Evolutionary conservation across 2,888 invertebrate genomes (phyloP).

Genomic region (Euphydryas editha): DNA sequence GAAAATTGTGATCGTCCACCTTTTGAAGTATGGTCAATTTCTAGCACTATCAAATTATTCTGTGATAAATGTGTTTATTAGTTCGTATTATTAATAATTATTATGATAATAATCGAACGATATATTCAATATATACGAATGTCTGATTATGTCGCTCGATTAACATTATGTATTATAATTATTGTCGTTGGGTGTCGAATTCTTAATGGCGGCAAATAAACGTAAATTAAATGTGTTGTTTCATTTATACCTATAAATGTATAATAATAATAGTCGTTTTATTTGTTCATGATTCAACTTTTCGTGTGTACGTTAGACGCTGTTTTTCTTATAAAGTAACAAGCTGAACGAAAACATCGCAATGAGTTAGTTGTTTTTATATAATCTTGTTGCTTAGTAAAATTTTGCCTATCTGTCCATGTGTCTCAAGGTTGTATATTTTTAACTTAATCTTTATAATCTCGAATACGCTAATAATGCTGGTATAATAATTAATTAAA

Average conservation of each 20-base stretch:
- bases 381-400: no score
- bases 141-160: slow-evolving; percentile 42
- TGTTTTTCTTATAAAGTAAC: no score
- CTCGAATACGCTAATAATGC: no score
- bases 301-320: no score
- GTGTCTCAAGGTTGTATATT: no score
- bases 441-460: no score
- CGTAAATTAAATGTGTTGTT: slow-evolving; percentile 51
- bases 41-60: slow-evolving; percentile 81
- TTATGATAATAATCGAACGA: slow-evolving; percentile 9
- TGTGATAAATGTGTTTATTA: slow-evolving; percentile 81
- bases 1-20: slow-evolving; percentile 63
- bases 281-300: no score
- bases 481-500: no score
- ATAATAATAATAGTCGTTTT: no score
- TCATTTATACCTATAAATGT: slow-evolving; percentile 24
- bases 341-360: no score
- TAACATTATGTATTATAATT: slow-evolving; percentile 49
- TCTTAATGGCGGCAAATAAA: slow-evolving; percentile 78
- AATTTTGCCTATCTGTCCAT: no score
- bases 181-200: slow-evolving; percentile 75
- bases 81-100: slow-evolving; percentile 47
- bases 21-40: slow-evolving; percentile 77
- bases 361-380: no score
- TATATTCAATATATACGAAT: background rate